phyloP scores from a whole-genome alignment of 2,888 invertebrate genomes.

The Agrilus biguttatus region DNA sequence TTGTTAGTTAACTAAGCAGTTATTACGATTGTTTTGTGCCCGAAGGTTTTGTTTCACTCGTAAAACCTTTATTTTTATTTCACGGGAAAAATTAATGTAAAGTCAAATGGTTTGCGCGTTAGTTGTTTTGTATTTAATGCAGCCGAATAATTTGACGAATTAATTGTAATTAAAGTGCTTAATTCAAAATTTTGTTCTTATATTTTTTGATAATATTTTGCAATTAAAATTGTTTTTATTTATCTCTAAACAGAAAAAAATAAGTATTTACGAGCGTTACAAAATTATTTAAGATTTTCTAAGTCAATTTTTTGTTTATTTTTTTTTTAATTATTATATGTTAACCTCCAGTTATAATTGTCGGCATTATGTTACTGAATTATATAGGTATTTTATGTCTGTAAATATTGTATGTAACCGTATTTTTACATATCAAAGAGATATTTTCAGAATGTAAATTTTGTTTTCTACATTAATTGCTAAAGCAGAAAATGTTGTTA shows the following conservation, averaged over 20 bases:
- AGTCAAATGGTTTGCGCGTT: not conserved
- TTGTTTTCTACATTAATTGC: no score
- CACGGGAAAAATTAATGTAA: no score
- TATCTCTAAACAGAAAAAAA: not conserved
- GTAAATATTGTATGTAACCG: conserved; percentile 14
- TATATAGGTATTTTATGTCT: conserved; percentile 1
- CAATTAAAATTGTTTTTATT: no score
- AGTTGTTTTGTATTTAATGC: not conserved
- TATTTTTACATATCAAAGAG: conserved; percentile 15
- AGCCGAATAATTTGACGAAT: no score
- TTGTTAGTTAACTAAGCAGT: conserved; percentile 17
- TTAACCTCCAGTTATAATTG: not conserved
- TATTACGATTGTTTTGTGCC: no score
- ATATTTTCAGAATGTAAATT: conserved; percentile 4
- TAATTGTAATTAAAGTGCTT: conserved; percentile 3
- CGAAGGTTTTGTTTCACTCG: conserved; percentile 4
- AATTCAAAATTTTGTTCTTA: not conserved
- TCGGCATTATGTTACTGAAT: not conserved
- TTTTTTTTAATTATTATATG: conserved; percentile 5
- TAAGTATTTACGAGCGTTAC: no score
- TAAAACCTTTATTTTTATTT: conserved; percentile 7
- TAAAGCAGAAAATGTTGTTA: no score
- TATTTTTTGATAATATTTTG: no score
- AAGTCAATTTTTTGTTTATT: conserved; percentile 1
- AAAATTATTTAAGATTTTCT: not conserved